Percentiles rank a stretch among this genome's conserved stretches.
These are phyloP conservation scores for Odobenus rosmarus DNA, from an alignment of 2,113 vertebrate species.

Conservation along the genomic window DNA sequence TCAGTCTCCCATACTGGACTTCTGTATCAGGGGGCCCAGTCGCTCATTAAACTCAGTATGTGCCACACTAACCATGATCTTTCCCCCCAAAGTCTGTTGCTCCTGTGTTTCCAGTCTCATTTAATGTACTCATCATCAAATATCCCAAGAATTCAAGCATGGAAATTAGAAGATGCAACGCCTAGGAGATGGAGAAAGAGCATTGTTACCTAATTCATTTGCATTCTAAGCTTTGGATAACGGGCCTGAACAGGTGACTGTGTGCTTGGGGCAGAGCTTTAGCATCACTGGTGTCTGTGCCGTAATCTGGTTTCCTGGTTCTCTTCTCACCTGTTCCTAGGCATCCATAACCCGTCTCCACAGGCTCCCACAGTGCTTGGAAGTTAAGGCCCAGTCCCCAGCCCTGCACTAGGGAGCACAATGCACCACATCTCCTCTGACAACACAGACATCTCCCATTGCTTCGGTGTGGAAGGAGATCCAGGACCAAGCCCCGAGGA, in stretches of 20 bases:
- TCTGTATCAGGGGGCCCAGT: background rate
- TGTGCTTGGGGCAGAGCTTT: background rate
- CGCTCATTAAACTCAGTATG: background rate
- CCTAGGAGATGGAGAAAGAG: background rate
- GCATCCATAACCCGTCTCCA: background rate
- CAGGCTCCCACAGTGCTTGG: background rate
- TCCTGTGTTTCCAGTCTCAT: background rate
- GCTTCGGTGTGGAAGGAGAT: background rate
- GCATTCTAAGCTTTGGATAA: background rate
- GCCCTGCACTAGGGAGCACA: background rate
- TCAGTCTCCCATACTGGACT: background rate
- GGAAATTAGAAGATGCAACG: background rate
- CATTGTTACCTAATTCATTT: background rate
- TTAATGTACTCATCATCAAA: background rate
- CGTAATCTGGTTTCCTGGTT: background rate
- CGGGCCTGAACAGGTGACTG: background rate
- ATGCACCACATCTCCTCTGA: background rate
- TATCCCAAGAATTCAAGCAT: background rate
- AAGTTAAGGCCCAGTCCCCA: background rate
- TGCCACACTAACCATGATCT: background rate
- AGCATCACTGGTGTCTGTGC: rapidly evolving
- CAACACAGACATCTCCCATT: background rate
- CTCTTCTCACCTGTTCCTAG: background rate
- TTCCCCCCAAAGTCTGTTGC: background rate
- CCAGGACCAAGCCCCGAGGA: background rate